Conservation (phyloP, 2,113 vertebrate genomes). For the Pelecanus crispus region DNA sequence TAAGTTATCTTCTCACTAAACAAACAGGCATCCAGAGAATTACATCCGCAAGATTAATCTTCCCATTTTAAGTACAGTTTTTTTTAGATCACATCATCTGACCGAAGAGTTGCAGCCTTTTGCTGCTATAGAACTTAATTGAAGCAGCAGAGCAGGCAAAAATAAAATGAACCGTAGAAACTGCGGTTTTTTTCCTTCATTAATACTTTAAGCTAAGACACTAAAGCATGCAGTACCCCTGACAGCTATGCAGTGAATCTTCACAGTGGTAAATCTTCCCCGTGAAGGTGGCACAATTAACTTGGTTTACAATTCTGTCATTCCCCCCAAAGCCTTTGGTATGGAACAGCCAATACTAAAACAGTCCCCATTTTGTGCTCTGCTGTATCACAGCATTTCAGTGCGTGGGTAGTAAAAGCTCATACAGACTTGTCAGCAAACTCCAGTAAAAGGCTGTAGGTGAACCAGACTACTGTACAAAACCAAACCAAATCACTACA, state of each 20-base stretch:
- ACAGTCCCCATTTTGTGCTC: background rate
- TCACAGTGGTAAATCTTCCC: too few relatives aligned
- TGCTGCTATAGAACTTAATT: background rate
- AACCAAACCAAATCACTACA: background rate
- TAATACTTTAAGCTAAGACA: background rate
- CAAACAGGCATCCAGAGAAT: background rate
- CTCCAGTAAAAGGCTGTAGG: background rate
- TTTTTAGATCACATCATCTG: background rate
- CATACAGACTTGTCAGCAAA: background rate
- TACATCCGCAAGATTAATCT: background rate
- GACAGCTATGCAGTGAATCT: background rate
- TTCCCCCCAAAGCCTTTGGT: background rate
- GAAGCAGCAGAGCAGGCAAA: background rate
- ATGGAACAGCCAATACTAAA: background rate
- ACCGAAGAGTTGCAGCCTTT: background rate
- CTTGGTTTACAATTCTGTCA: background rate
- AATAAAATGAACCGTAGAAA: background rate
- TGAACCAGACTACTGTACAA: background rate
- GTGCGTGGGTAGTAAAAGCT: background rate
- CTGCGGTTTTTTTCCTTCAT: background rate
- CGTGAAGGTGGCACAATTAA: background rate
- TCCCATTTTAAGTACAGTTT: background rate
- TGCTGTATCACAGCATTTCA: background rate
- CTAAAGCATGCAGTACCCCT: background rate
- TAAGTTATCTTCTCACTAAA: background rate